Conservation (phyloP, 2,113 vertebrate genomes). For the Myiopsitta monachus region DNA sequence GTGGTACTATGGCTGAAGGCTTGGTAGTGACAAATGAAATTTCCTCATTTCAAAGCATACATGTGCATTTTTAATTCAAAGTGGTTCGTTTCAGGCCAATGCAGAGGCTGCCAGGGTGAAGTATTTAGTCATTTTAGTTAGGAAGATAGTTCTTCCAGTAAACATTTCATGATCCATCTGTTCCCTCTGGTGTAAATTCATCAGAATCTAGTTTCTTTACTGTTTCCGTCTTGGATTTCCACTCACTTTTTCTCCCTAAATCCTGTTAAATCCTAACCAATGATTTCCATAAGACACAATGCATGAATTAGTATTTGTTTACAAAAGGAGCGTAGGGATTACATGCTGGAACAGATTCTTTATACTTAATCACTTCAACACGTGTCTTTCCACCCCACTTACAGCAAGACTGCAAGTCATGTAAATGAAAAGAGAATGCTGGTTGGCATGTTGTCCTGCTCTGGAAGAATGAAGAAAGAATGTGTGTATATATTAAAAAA, state of each 20-base stretch:
- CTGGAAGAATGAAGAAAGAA: neutral
- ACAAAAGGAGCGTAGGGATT: neutral
- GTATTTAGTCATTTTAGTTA: neutral
- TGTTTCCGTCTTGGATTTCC: slow-evolving; percentile 3
- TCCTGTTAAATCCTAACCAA: neutral
- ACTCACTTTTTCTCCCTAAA: neutral
- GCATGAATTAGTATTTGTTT: neutral
- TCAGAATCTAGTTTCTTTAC: neutral
- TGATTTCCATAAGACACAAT: neutral
- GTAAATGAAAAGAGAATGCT: neutral
- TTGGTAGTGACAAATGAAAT: neutral
- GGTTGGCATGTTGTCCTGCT: neutral
- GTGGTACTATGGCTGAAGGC: neutral
- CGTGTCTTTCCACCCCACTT: neutral
- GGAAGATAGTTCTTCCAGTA: neutral
- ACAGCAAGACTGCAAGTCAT: neutral
- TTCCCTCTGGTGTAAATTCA: neutral
- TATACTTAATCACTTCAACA: slow-evolving; percentile 28
- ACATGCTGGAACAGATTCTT: slow-evolving; percentile 6
- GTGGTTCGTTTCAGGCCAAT: neutral
- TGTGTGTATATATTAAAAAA: neutral
- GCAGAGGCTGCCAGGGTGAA: neutral
- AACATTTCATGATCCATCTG: neutral
- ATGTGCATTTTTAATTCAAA: neutral
- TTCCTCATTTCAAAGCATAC: neutral